Evolutionary conservation across 2,888 invertebrate species (phyloP).

Genomic region (Fragum whitleyi): DNA sequence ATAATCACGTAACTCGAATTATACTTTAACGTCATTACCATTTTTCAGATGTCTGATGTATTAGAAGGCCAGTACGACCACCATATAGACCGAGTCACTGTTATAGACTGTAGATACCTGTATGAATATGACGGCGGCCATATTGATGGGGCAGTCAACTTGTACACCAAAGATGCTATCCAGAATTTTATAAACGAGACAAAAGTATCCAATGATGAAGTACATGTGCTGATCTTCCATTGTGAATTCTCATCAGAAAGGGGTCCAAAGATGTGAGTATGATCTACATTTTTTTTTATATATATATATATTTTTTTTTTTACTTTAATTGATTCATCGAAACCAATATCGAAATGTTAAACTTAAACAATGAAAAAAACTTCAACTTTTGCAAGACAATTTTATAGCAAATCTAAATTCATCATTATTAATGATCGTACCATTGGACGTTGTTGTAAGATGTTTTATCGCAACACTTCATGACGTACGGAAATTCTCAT

Average conservation of each 20-base stretch:
- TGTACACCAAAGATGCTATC: conserved; percentile 49
- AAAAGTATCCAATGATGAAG: conserved; percentile 3
- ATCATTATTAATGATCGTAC: too few relatives aligned
- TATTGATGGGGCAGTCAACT: conserved; percentile 86
- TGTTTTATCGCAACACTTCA: too few relatives aligned
- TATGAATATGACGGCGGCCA: conserved; percentile 98
- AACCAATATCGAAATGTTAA: too few relatives aligned
- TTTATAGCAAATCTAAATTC: too few relatives aligned
- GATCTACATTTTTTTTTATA: too few relatives aligned
- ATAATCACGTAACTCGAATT: neutral
- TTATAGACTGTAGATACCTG: conserved; percentile 97
- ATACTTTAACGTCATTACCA: neutral
- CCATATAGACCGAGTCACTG: conserved; percentile 89
- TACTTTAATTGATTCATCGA: too few relatives aligned
- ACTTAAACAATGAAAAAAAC: too few relatives aligned
- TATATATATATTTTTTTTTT: too few relatives aligned
- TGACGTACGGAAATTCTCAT: too few relatives aligned
- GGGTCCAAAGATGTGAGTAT: conserved; percentile 63
- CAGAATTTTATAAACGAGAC: conserved; percentile 32
- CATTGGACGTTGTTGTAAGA: too few relatives aligned
- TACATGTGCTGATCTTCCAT: conserved; percentile 65
- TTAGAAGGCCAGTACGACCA: conserved; percentile 90
- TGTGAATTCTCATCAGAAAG: conserved; percentile 66
- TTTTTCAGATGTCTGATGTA: conserved; percentile 85
- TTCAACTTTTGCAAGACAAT: too few relatives aligned